These are phyloP conservation scores for Meteorus cinctellus DNA, from an alignment of 2,888 invertebrate species.

Conservation along the genomic window DNA sequence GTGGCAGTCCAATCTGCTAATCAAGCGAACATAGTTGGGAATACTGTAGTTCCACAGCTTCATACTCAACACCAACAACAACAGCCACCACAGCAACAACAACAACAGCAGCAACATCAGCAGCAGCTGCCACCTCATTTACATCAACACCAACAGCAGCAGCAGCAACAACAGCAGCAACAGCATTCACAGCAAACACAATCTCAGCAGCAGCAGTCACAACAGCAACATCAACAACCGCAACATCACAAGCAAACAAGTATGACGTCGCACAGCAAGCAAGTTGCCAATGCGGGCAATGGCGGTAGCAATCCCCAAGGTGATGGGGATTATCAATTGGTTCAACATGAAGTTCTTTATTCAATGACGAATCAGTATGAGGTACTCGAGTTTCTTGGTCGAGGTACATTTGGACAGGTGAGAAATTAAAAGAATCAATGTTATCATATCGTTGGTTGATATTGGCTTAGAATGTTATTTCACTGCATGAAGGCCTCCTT, in stretches of 20 bases:
- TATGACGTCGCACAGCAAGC: conserved; percentile 89
- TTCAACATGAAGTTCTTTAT: conserved; percentile 98
- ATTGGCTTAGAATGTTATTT: not conserved
- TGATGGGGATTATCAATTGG: conserved; percentile 98
- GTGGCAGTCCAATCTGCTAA: conserved; percentile 70
- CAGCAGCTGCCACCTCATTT: conserved; percentile 63
- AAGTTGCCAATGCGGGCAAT: conserved; percentile 85
- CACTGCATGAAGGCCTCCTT: not conserved
- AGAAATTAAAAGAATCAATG: conserved; percentile 36
- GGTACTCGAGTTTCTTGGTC: conserved; percentile 98
- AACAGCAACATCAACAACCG: conserved; percentile 68
- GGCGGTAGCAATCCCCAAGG: conserved; percentile 76
- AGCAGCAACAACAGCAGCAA: conserved; percentile 71
- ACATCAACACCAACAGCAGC: conserved; percentile 73
- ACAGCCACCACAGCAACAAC: conserved; percentile 71
- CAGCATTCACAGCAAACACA: conserved; percentile 70
- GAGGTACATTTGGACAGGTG: conserved; percentile 96
- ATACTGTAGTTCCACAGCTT: conserved; percentile 69
- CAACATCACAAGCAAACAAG: conserved; percentile 75
- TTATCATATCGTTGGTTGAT: not conserved
- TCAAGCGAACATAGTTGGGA: conserved; percentile 75
- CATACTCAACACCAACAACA: conserved; percentile 70
- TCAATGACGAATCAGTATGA: conserved; percentile 96
- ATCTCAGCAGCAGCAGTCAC: conserved; percentile 55
- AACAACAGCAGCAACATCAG: conserved; percentile 67